Base-by-base conservation (phyloP, 2,113 vertebrate species). In the Xenopus tropicalis region DNA sequence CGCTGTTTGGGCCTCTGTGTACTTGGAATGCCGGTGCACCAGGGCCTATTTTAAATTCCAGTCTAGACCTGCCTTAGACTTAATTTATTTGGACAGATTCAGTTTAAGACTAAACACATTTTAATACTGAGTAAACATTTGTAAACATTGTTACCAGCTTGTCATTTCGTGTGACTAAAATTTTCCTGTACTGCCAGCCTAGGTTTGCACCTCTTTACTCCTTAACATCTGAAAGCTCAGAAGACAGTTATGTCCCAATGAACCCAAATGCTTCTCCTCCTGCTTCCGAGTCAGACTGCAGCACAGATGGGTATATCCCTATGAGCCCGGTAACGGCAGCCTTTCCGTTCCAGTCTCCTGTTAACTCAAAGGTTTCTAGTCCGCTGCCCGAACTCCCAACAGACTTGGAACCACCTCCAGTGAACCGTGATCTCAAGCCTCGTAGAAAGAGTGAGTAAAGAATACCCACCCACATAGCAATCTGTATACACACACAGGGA, bases 381-480 rank as follows among this genome's bases (percentile, higher is more conserved):
- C 83, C 89, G 0, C 79, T 82, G 54, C 86, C 87, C 0, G 85
- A 90, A 44, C 88, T 92, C 6, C 87, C 90, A 51, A 85, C 56
- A 0, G 88, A 95, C 24, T 24, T 95, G 76, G 89, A 92, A 20
- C 97, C 96, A 0, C 97, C 97, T 9, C 97, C 97, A 0, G 92
- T 99, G 72, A 94, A 98, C 79, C 91, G 97, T 52, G 93, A 97
- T 76, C 95, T 99, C 66, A 99, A 99, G 77, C 97, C 97, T 64
- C 92, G 92, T 0, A 92, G 91, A 79, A 95, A 93, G 90, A 80
- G 97, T 99, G 84, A 93, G 89, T 62, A 23, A 22, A 19, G 3
- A 4, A n/a, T 48, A 1, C 16, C 46, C 1, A 1, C 16, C 11
- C 46, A 48, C 13, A 48, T 48, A 17, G 13, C 46, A 14, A 6